phyloP scores from a whole-genome alignment of 2,797 vertebrate genomes.

The Chloroceryle inda region DNA sequence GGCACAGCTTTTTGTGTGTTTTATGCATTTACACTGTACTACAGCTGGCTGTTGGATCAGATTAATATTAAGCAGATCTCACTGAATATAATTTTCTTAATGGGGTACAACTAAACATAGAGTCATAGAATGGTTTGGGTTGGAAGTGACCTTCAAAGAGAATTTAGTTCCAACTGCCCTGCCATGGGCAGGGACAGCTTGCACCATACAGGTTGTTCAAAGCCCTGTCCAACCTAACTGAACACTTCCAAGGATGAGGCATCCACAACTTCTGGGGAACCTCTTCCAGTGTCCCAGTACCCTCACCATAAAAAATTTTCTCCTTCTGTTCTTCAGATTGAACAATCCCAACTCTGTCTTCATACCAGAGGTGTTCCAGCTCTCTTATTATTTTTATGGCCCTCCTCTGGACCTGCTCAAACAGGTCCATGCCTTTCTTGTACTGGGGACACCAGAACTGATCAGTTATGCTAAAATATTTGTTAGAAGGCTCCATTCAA shows the following conservation, averaged over 20 bases:
- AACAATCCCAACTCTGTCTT: neutral
- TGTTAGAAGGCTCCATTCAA: neutral
- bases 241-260: neutral
- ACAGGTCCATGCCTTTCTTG: neutral
- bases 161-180: neutral
- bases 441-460: neutral
- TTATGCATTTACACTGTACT: neutral
- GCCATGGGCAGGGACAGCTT: neutral
- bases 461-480: neutral
- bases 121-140: neutral
- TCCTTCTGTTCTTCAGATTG: neutral
- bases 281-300: neutral
- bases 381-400: neutral
- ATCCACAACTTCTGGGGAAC: neutral
- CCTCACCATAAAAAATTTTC: neutral
- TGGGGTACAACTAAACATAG: rapidly evolving
- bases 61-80: neutral
- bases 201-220: neutral
- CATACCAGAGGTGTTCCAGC: neutral
- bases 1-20: neutral
- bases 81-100: neutral
- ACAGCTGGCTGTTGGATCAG: neutral
- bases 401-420: neutral
- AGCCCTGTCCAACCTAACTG: neutral
- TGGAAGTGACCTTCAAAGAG: neutral